Evolutionary conservation across 2,888 invertebrate genomes (phyloP).

Genomic region (Dryomyza anilis): DNA sequence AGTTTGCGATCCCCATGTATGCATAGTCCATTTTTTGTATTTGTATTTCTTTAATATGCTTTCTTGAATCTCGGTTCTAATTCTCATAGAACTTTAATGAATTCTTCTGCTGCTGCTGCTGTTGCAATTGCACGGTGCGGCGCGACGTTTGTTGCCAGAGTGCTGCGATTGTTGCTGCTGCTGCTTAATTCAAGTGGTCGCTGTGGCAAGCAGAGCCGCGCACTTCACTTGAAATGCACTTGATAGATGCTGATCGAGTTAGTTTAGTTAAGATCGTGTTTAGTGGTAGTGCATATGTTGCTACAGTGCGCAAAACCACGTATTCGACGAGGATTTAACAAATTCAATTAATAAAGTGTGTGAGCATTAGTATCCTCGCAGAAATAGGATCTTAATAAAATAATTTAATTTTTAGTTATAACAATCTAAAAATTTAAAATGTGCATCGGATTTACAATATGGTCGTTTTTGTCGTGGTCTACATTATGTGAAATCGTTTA

Average conservation of each 20-base stretch:
- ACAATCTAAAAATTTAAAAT: too few species aligned
- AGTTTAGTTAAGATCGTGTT: constrained; percentile 58
- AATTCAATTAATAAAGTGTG: too few species aligned
- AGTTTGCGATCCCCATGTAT: constrained; percentile 7
- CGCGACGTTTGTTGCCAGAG: too few species aligned
- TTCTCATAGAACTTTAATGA: constrained; percentile 25
- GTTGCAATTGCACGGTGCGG: not conserved
- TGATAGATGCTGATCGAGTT: constrained; percentile 57
- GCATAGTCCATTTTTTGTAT: not conserved
- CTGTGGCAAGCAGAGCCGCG: constrained; percentile 29
- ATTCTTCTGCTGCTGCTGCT: constrained; percentile 18
- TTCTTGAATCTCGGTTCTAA: constrained; percentile 16
- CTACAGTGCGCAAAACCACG: not conserved
- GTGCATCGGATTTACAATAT: too few species aligned
- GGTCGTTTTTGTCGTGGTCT: too few species aligned
- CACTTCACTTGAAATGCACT: constrained; percentile 49
- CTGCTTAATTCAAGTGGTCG: not conserved
- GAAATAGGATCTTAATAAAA: too few species aligned
- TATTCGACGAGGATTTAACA: not conserved
- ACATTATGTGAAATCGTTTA: too few species aligned
- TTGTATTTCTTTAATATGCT: constrained; percentile 16
- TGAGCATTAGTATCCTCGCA: too few species aligned
- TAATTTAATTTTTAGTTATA: not conserved
- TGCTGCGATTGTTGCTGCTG: not conserved
- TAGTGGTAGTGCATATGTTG: constrained; percentile 46